Evolutionary conservation across 1,140 invertebrate genomes (phyloP), one percentile per base, ranked within the genome.

Genomic region (Camponotus pennsylvanicus): DNA sequence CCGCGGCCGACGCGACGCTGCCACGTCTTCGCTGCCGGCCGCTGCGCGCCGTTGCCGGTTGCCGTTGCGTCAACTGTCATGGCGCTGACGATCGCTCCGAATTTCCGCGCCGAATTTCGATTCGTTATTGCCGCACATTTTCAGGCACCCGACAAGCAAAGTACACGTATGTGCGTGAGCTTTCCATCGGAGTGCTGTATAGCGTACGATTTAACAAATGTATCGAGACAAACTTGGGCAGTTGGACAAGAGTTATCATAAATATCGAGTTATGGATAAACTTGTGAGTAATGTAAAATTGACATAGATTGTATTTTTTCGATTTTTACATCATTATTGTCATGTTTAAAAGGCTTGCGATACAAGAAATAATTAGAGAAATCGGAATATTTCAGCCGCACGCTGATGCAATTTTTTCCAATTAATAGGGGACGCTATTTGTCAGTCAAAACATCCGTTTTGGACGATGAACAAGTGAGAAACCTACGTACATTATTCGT

Each of bases 31-130:
- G 21, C 45, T 27, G 45, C 59, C 32, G 34, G 57, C 32, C 34
- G 34, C 34, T 4, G 59, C 57, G 57, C 88, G 37, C 66, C 61
- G 88, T 89, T 89, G 88, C 87, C 87, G 61, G 88, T 89, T 89
- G 88, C 87, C 87, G 61, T 75, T 61, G 3, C 18, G 37, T 15
- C 71, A 8, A 37, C 7, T 37, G 34, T 59, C 82, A 64, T 59
- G 45, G 71, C 59, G 37, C 21, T 55, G 61, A 55, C 69, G 42
- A 57, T 0, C 42, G 75, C 57, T 3, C 11, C 49, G 34, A 15
- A 8, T 3, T 2, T 1, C 3, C 15, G 69, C 78, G 88, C 69
- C 40, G 5, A 11, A 45, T 61, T 75, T 73, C 27, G 69, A 83
- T 59, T 69, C 34, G 11, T 2, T 37, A 0, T 6, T 13, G n/a